Percentiles rank a stretch among this genome's conserved stretches.
These are phyloP conservation scores for Pterostichus madidus DNA, from an alignment of 2,888 invertebrate species.

Conservation along the genomic window DNA sequence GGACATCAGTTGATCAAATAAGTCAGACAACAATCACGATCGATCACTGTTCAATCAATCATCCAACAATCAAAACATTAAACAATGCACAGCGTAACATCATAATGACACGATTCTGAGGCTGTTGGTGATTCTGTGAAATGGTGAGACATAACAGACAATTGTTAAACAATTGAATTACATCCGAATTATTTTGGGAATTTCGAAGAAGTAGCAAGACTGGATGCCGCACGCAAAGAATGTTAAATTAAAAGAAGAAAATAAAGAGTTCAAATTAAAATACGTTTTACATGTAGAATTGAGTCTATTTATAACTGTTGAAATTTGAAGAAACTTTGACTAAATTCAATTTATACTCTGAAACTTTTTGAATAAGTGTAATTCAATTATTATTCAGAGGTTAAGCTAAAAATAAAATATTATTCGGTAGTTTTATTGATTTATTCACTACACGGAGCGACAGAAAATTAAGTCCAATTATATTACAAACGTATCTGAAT, in stretches of 20 bases:
- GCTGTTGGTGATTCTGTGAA: slow-evolving; percentile 6
- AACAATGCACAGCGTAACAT: slow-evolving; percentile 47
- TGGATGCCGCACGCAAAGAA: background rate
- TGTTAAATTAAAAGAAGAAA: background rate
- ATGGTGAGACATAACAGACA: background rate
- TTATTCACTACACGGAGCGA: too few relatives aligned
- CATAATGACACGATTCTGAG: slow-evolving; percentile 20
- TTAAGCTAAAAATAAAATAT: too few relatives aligned
- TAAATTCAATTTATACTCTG: too few relatives aligned
- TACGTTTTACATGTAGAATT: too few relatives aligned
- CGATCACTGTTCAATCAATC: slow-evolving; percentile 33
- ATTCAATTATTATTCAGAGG: too few relatives aligned
- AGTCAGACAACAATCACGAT: slow-evolving; percentile 20
- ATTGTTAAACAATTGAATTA: slow-evolving; percentile 34
- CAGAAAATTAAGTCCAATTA: too few relatives aligned
- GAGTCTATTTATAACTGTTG: too few relatives aligned
- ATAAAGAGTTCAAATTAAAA: background rate
- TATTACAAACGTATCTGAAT: too few relatives aligned
- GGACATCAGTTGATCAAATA: slow-evolving; percentile 26
- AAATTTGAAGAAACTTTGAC: too few relatives aligned
- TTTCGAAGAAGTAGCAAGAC: slow-evolving; percentile 20
- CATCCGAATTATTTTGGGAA: slow-evolving; percentile 28
- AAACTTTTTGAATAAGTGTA: too few relatives aligned
- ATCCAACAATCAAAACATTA: slow-evolving; percentile 25
- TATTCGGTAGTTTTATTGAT: too few relatives aligned